Base-by-base conservation (phyloP, 2,888 invertebrate genomes). In the Desoria tigrina region DNA sequence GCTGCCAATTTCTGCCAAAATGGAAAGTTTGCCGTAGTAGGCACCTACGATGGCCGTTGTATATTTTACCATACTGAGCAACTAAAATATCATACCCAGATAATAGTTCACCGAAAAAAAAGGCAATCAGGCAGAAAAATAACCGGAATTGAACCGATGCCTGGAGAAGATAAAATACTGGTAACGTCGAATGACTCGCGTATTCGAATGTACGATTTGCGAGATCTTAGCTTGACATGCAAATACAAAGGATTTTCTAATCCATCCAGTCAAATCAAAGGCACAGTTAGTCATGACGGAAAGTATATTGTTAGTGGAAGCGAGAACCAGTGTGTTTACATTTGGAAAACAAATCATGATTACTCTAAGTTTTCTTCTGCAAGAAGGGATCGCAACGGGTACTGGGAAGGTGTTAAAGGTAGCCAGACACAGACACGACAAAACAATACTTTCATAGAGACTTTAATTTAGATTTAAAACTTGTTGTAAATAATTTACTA, bases 61-160 rank as follows among this genome's bases (percentile, higher is more conserved):
- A 94, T 98, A 77, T 98, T 99, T 84, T 99, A 97, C 83, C 94
- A 90, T 42, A 97, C 97, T 0, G 98, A 97, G 85, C 96, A 97
- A 80, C 84, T 99, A 2, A 98, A 97, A 78, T 99, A 99, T 81
- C 94, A 95, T 82, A 98, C 98, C 9, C 94, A 95, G 79, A 96
- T 99, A 71, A 92, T 97, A 81, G 97, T 98, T 1, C 85, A 94
- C 1, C 91, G 95, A 0, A 96, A 97, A 0, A 92, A 94, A 78
- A 97, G 97, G 83, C 89, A 94, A 0, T 90, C 90, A 1, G 97
- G 96, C 0, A 83, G 94, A 21, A 98, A 99, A 80, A 94, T 99
- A 55, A 96, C 94, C 78, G 97, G 98, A 0, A 94, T 99, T 72
- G 97, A 98, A 80, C 93, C 95, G 0, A 91, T 95, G 90, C 94